Evolutionary conservation across 2,888 invertebrate species (phyloP), one percentile per base, ranked within the genome.

Genomic region (Xylota sylvarum): DNA sequence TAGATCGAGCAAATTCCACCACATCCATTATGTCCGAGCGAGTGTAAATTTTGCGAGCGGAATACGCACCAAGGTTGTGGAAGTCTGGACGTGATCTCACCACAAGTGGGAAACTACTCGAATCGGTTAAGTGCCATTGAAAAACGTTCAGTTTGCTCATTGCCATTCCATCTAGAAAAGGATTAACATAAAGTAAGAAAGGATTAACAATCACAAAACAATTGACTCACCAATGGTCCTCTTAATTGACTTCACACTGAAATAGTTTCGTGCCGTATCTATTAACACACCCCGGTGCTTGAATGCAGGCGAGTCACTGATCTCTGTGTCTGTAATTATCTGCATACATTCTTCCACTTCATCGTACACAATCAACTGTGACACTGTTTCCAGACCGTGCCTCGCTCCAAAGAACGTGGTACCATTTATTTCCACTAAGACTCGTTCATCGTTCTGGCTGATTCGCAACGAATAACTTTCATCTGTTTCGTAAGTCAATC

Each of bases 91-190:
- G 94, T 14, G 94, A 94, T 89, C 94, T 94, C 0, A 96, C 95
- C 70, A 95, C 95, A 89, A 97, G 96, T 0, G 98, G 98, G 91
- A 98, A 98, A 89, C 97, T 97, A 88, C 97, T 97, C 52, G 96
- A 96, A 92, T 98, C 98, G 0, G 96, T 96, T 69, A 97, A 96
- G 89, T 97, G 96, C 98, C 98, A 98, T 90, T 98, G 98, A 93
- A 98, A 96, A 0, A 96, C 96, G 91, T 98, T 98, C 90, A 98
- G 90, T 91, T 98, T 98, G 52, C 96, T 96, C 89, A 95, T 94
- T 0, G 96, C 95, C 97, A 98, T 97, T 0, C 94, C 97, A 89
- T 97, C 97, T 94, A 48, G 35, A 64, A 5, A 30, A n/a, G n/a
- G 4, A n/a, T n/a, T 7, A 19, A 10, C 9, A 10, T 5, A 12